Base-by-base conservation (phyloP, 2,888 invertebrate genomes). In the Myopa tessellatipennis region DNA sequence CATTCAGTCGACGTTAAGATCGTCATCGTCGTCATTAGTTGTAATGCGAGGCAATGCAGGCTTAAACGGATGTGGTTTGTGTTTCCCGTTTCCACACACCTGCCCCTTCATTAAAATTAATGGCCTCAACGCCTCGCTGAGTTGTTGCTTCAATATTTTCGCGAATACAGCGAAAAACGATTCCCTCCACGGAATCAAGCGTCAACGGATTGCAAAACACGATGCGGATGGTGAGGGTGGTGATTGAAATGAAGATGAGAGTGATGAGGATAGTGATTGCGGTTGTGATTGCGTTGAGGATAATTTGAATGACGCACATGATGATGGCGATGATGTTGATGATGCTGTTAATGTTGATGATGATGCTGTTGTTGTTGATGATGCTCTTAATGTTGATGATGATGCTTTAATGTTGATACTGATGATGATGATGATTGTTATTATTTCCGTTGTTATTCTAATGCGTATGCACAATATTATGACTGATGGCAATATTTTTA, bases 21-120 rank as follows among this genome's bases (percentile, higher is more conserved):
- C 36, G 4, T 26, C 18, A 38, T 65, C 36, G 4, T 26, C 18
- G 67, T 74, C 55, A 67, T 74, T 68, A 74, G 60, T 45, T 69
- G 60, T 60, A 68, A 69, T 69, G 75, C 58, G 18, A 60, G 45
- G 74, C 73, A 73, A 77, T 58, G 45, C 40, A 18, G 60, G 63
- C 72, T 79, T 40, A 63, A 73, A 18, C 74, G 76, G 76, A 78
- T 77, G 40, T 68, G 67, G 36, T 67, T 74, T 67, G 40, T 52
- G 34, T 58, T 60, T 74, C 36, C 79, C 74, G 40, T 38, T 71
- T 60, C 74, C 52, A 77, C 77, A 78, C 79, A 77, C 77, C 76
- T 71, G 79, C 79, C 80, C 77, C 76, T 80, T 78, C 79, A 80
- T 80, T 80, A 80, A 80, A 79, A 79, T 80, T 79, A 76, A 77